Evolutionary conservation across 2,113 vertebrate species (phyloP), one percentile per base, ranked within the genome.

Genomic region (Nicator chloris): DNA sequence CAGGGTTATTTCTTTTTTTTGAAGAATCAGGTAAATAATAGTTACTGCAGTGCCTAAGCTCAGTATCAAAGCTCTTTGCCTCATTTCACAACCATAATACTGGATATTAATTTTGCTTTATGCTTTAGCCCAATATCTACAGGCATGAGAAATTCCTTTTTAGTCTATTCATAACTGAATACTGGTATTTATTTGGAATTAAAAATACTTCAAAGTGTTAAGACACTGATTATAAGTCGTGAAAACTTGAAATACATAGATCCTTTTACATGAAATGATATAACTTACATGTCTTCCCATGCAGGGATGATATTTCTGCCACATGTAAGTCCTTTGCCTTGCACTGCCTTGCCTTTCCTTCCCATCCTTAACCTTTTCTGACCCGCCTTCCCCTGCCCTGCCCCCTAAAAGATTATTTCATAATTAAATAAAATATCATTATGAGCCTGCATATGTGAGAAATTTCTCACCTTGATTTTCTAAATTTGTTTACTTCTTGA

Each of bases 331-430:
- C 3, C 10, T 23, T 53, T 59, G 19, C 39, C 26, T 45, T 35
- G 6, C 19, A 11, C 23, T 70, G 26, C 8, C 15, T 51, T 60
- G 15, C 12, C 19, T 40, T 53, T 8, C 35, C 5, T 76, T 64
- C 11, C 14, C 7, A 33, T 73, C 5, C 24, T 11, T 57, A 33
- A 5, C 5, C 10, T 61, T 40, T 18, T 4, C 5, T 39, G 10
- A 10, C 39, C 18, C 31, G 24, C 8, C 24, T 8, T 35, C 37
- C 2, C 9, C 11, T 30, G 15, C 10, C 10, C 23, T 39, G 50
- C 10, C 2, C 6, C 6, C 0, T 6, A 7, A 49, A 86, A 51
- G 1, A 31, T 21, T 0, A 57, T 60, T 51, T 59, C 7, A 5
- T 31, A 64, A 40, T 59, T 73, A 53, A 83, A 40, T 21, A 73